Evolutionary conservation across 2,797 vertebrate genomes (phyloP).

Genomic region (Kryptopterus vitreolus): DNA sequence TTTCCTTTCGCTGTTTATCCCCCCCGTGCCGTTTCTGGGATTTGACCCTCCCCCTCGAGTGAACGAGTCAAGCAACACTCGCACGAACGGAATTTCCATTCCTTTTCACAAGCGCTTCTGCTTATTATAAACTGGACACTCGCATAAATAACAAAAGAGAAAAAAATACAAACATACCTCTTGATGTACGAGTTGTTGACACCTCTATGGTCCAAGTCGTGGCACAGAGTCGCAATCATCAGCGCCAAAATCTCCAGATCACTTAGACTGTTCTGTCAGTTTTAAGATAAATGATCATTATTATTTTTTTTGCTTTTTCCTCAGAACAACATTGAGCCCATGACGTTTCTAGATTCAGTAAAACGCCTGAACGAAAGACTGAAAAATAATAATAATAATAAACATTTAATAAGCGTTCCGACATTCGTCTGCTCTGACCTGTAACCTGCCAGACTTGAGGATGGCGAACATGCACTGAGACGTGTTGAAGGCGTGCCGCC

Average conservation of each 20-base stretch:
- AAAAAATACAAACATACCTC: slow-evolving; percentile 70
- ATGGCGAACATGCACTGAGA: slow-evolving; percentile 96
- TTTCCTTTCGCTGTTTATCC: neutral
- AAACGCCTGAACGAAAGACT: neutral
- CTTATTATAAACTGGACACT: neutral
- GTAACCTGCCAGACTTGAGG: slow-evolving; percentile 88
- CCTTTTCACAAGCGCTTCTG: neutral
- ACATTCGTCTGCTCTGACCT: no score
- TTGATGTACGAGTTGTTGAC: slow-evolving; percentile 98
- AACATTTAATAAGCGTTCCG: no score
- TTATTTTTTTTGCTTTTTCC: neutral
- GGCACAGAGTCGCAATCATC: slow-evolving; percentile 92
- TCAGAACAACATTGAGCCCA: neutral
- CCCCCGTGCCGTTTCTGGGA: neutral
- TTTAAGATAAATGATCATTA: slow-evolving; percentile 20
- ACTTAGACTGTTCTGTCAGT: slow-evolving; percentile 79
- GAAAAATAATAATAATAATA: no score
- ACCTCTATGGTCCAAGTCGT: slow-evolving; percentile 96
- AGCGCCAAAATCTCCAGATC: slow-evolving; percentile 89
- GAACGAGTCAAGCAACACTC: neutral
- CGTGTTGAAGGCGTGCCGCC: slow-evolving; percentile 97
- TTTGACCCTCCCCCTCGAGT: neutral
- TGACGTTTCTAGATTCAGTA: neutral
- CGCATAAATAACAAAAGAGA: no score
- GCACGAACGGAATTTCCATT: neutral